Evolutionary conservation across 2,888 invertebrate species (phyloP), one percentile per base, ranked within the genome.

Genomic region (Nephrotoma appendiculata): DNA sequence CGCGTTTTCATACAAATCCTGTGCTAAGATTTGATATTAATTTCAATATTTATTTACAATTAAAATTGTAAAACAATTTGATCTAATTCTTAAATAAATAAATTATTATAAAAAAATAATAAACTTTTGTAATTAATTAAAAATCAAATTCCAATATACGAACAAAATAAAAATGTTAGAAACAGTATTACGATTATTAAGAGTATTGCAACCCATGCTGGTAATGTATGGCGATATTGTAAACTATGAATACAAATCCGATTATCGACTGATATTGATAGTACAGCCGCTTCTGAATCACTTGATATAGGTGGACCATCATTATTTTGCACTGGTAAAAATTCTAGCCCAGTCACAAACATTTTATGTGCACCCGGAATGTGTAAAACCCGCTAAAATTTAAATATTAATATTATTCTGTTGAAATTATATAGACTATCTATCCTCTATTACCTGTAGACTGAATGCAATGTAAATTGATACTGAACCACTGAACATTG

Each of bases 261-360:
- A 93, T 98, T 98, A 93, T 99, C 99, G 52, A 98, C 98, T 42
- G 98, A 98, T 90, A 99, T 98, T 91, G 98, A 98, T 88, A 99
- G 93, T 88, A 98, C 95, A 83, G 98, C 97, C 86, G 97, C 96
- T 91, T 97, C 97, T 85, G 95, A 93, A 89, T 95, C 94, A 89
- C 94, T 94, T 19, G 95, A 94, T 87, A 96, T 94, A 83, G 95
- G 93, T 84, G 95, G 95, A 41, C 95, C 95, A 90, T 96, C 96
- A 88, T 93, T 92, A 89, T 93, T 93, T 11, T 92, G 93, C 88
- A 94, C 94, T 43, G 98, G 97, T 89, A 99, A 93, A 93, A 99
- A 99, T 92, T 97, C 96, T 89, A 99, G 92, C 11, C 98, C 98
- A 86, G 99, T 99, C 88, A 99, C 97, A 93, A 99, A 99, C 95